Percentiles rank a stretch among this genome's conserved stretches.
Conservation (phyloP, 2,888 invertebrate species). For the Clostera curtula region DNA sequence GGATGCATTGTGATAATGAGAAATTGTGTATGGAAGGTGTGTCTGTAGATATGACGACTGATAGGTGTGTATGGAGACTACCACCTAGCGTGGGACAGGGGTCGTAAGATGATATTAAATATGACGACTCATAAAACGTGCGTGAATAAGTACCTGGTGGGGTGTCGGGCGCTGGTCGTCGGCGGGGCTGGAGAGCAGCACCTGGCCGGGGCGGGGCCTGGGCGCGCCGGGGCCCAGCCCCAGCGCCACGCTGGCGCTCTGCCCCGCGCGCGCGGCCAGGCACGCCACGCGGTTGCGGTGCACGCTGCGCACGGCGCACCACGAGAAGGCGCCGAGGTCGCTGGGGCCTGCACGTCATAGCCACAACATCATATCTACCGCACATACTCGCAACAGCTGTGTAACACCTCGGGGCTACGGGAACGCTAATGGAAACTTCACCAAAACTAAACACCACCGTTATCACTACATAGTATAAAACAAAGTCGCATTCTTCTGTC, state of each 20-base stretch:
- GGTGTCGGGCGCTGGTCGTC: slow-evolving; percentile 14
- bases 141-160: slow-evolving; percentile 30
- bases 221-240: slow-evolving; percentile 83
- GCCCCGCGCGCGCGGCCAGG: slow-evolving; percentile 82
- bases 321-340: slow-evolving; percentile 84
- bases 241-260: slow-evolving; percentile 69
- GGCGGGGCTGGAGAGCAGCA: slow-evolving; percentile 76
- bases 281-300: slow-evolving; percentile 95
- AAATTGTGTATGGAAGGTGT: no score
- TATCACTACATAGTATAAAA: not conserved
- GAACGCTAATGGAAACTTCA: no score
- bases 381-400: no score
- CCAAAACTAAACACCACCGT: no score
- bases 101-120: no score
- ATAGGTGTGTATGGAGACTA: no score
- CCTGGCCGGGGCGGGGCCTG: slow-evolving; percentile 89
- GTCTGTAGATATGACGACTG: no score
- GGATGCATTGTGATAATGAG: no score
- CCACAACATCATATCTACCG: no score
- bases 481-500: no score
- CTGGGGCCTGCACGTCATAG: slow-evolving; percentile 77
- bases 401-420: no score
- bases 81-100: no score
- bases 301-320: slow-evolving; percentile 87
- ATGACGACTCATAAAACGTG: slow-evolving; percentile 23